Evolutionary conservation across 2,797 vertebrate genomes (phyloP).

Genomic region (Mallotus villosus): DNA sequence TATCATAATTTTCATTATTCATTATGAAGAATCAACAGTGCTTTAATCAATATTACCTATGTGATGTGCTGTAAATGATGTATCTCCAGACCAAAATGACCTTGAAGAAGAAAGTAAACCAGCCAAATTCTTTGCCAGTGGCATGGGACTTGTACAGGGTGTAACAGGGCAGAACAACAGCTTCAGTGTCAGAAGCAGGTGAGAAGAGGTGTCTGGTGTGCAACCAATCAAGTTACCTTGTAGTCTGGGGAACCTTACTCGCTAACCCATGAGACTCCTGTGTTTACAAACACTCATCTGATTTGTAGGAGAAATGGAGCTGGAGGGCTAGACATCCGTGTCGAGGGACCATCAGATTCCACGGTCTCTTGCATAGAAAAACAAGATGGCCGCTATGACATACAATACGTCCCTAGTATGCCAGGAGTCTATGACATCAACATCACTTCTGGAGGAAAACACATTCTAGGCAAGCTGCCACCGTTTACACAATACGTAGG

Average conservation of each 20-base stretch:
- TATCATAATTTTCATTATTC: background rate
- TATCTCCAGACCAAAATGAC: slow-evolving; percentile 1
- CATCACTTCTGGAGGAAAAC: slow-evolving; percentile 75
- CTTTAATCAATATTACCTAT: slow-evolving; percentile 5
- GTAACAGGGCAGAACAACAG: slow-evolving; percentile 74
- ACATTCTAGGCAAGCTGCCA: slow-evolving; percentile 68
- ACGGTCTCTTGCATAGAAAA: slow-evolving; percentile 78
- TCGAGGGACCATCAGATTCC: slow-evolving; percentile 77
- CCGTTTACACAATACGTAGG: background rate
- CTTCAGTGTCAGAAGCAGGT: slow-evolving; percentile 77
- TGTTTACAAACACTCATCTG: background rate
- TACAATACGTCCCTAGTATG: slow-evolving; percentile 74
- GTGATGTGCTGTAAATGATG: background rate
- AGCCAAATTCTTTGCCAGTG: slow-evolving; percentile 66
- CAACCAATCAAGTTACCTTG: background rate
- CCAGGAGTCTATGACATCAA: slow-evolving; percentile 75
- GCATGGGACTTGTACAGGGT: slow-evolving; percentile 72
- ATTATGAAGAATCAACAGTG: background rate
- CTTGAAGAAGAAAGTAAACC: slow-evolving; percentile 66
- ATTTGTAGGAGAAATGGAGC: slow-evolving; percentile 55
- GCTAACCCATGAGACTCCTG: background rate
- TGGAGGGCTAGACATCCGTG: slow-evolving; percentile 67
- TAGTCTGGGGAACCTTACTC: background rate
- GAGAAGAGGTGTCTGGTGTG: background rate
- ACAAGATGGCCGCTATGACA: slow-evolving; percentile 73